Percentiles rank a stretch among this genome's conserved stretches.
Conservation (phyloP, 1,140 invertebrate species). For the Bombus difficillimus region DNA sequence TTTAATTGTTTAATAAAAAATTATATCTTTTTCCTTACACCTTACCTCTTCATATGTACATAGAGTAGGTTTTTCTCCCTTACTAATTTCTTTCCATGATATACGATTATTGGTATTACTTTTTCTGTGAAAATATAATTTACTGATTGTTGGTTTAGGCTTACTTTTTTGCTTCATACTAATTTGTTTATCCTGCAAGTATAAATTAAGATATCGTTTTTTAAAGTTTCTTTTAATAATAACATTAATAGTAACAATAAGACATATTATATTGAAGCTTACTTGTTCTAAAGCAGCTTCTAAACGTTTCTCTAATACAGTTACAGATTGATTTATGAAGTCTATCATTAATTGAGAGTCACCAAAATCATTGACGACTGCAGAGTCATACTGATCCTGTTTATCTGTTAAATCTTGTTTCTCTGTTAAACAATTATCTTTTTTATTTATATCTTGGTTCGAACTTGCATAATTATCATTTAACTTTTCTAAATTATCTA, state of each 20-base stretch:
- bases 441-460: background rate
- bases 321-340: slow-evolving; percentile 58
- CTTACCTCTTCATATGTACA: slow-evolving; percentile 64
- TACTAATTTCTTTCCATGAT: slow-evolving; percentile 66
- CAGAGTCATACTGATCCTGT: background rate
- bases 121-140: slow-evolving; percentile 65
- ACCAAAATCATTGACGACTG: slow-evolving; percentile 38
- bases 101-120: slow-evolving; percentile 65
- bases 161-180: slow-evolving; percentile 69
- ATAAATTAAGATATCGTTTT: slow-evolving; percentile 7
- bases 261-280: background rate
- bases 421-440: background rate
- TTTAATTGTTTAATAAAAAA: background rate
- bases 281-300: slow-evolving; percentile 61
- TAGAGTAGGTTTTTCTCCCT: slow-evolving; percentile 53
- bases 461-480: background rate
- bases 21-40: background rate
- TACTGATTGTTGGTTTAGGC: slow-evolving; percentile 67
- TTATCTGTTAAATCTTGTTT: background rate
- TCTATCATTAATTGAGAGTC: slow-evolving; percentile 60
- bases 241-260: slow-evolving; percentile 11
- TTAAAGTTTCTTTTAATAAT: too few species aligned
- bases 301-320: slow-evolving; percentile 60
- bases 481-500: background rate
- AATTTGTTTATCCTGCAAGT: slow-evolving; percentile 73